Evolutionary conservation across 2,797 vertebrate genomes (phyloP).

Genomic region (Meriones psammophilus): DNA sequence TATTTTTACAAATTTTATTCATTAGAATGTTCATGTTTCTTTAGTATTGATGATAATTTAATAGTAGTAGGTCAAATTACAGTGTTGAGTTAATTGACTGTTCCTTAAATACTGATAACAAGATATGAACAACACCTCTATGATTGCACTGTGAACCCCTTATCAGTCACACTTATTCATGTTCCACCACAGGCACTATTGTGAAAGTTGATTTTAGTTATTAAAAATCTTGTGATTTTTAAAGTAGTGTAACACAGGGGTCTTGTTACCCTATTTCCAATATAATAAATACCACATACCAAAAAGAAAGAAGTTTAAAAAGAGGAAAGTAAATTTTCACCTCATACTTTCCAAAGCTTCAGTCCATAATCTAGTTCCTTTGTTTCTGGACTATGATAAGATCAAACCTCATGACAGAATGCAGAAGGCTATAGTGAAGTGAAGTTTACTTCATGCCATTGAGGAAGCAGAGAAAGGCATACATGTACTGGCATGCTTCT

Average conservation of each 20-base stretch:
- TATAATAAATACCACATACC: not conserved
- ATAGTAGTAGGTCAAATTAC: not conserved
- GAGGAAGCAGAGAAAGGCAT: not conserved
- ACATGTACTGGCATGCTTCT: not conserved
- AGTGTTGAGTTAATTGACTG: slow-evolving; percentile 40
- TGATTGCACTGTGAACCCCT: not conserved
- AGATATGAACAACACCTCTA: not conserved
- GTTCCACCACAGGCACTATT: not conserved
- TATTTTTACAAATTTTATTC: slow-evolving; percentile 16
- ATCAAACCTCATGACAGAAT: not conserved
- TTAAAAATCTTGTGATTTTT: not conserved
- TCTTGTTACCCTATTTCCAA: not conserved
- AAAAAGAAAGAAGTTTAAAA: not conserved
- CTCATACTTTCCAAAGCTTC: not conserved
- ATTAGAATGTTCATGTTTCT: slow-evolving; percentile 40
- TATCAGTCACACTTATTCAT: not conserved
- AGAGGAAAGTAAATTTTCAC: not conserved
- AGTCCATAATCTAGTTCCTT: not conserved
- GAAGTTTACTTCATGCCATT: not conserved
- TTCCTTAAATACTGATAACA: slow-evolving; percentile 28
- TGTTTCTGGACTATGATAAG: not conserved
- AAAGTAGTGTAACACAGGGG: not conserved
- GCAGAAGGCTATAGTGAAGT: not conserved
- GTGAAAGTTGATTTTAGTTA: not conserved
- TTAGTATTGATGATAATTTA: slow-evolving; percentile 45